These are phyloP conservation scores for Meganola albula DNA, from an alignment of 2,888 invertebrate genomes.

Conservation along the genomic window DNA sequence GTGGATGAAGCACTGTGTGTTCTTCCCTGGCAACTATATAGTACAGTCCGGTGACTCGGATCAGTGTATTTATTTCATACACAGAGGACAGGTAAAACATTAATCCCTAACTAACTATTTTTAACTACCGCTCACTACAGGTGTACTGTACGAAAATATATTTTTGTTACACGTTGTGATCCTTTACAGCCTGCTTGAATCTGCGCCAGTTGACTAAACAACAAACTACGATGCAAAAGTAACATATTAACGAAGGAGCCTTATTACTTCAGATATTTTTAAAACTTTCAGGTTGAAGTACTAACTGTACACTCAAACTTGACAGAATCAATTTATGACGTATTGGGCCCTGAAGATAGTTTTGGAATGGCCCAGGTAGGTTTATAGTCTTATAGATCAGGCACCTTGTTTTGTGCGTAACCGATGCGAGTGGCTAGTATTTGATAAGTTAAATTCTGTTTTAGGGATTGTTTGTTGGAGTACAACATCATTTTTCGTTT, in stretches of 20 bases:
- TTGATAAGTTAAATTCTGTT: constrained; percentile 2
- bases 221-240: no score
- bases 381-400: no score
- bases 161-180: no score
- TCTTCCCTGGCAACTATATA: constrained; percentile 76
- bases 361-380: constrained; percentile 75
- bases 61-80: constrained; percentile 77
- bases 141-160: no score
- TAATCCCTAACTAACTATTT: no score
- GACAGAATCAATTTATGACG: constrained; percentile 71
- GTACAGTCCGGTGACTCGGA: constrained; percentile 75
- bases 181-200: no score
- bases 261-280: no score
- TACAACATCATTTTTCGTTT: constrained; percentile 75
- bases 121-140: no score
- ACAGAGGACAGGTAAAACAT: constrained; percentile 75
- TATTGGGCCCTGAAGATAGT: constrained; percentile 71
- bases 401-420: no score
- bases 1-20: constrained; percentile 71
- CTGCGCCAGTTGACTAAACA: no score
- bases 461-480: constrained; percentile 72
- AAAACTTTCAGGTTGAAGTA: constrained; percentile 67
- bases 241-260: no score
- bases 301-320: constrained; percentile 71
- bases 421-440: no score